A percentile compares a stretch with the other conserved stretches of the same genome.
phyloP scores from a whole-genome alignment of 37 sponge, comb jelly and placozoan genomes.

The Chondrosia reniformis region DNA sequence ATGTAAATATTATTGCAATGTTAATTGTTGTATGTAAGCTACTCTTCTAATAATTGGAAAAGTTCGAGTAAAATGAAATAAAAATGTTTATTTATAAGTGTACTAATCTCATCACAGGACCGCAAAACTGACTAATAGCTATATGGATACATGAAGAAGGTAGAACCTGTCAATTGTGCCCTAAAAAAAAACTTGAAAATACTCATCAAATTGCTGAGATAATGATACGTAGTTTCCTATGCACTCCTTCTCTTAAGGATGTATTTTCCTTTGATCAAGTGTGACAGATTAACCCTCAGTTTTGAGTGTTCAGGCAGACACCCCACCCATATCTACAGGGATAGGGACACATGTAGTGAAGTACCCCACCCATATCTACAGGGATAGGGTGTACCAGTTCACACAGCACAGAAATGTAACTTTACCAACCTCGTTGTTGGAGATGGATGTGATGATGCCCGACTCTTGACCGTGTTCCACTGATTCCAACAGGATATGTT shows the following conservation, averaged over 20 bases:
- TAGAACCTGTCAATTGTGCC: no score
- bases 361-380: neutral
- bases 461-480: slow-evolving; percentile 67
- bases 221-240: no score
- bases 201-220: no score
- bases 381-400: no score
- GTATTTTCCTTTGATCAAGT: slow-evolving; percentile 63
- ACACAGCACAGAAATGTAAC: no score
- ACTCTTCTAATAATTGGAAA: no score
- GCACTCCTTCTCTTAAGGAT: slow-evolving; percentile 51
- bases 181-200: no score
- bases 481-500: slow-evolving; percentile 64
- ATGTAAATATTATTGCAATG: neutral
- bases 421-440: slow-evolving; percentile 52
- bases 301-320: slow-evolving; percentile 69
- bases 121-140: no score
- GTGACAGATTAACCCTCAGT: slow-evolving; percentile 62
- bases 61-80: no score
- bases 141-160: no score
- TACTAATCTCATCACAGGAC: no score
- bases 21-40: neutral
- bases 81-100: no score
- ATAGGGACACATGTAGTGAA: neutral
- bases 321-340: slow-evolving; percentile 53
- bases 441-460: slow-evolving; percentile 69